phyloP scores from a whole-genome alignment of 2,888 invertebrate genomes.

The Sphaerolaimus hirsutus region DNA sequence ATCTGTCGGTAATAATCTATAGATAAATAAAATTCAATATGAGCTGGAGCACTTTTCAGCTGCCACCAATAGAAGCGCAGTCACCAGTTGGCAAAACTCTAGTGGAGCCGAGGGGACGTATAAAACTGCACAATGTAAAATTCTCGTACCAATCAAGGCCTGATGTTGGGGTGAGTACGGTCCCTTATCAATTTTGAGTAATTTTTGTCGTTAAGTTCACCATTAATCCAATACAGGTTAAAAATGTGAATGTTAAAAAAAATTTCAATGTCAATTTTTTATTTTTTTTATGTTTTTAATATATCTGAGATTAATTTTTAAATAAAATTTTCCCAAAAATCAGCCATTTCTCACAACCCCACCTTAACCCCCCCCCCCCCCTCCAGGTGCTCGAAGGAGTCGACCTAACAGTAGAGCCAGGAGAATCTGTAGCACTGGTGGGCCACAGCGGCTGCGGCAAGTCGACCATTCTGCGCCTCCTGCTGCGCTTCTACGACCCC shows the following conservation, averaged over 20 bases:
- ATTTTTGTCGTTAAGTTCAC: too few relatives aligned
- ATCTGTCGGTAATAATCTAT: too few relatives aligned
- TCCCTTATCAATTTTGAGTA: neutral
- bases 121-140: conserved; percentile 28
- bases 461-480: conserved; percentile 11
- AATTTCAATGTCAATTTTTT: too few relatives aligned
- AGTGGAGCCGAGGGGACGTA: conserved; percentile 24
- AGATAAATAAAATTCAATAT: too few relatives aligned
- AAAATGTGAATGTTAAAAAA: too few relatives aligned
- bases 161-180: conserved; percentile 20
- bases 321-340: too few relatives aligned
- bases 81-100: conserved; percentile 26
- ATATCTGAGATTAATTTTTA: too few relatives aligned
- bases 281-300: too few relatives aligned
- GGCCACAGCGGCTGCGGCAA: conserved; percentile 18
- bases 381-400: conserved; percentile 8
- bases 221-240: too few relatives aligned
- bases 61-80: conserved; percentile 28
- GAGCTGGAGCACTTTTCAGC: too few relatives aligned
- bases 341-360: too few relatives aligned
- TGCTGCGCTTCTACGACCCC: conserved; percentile 17
- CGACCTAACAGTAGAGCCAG: conserved; percentile 13
- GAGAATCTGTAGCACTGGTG: conserved; percentile 16
- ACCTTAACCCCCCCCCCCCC: too few relatives aligned
- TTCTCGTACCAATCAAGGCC: conserved; percentile 30